Conservation (phyloP, 2,888 invertebrate species). For the Sisyra nigra region DNA sequence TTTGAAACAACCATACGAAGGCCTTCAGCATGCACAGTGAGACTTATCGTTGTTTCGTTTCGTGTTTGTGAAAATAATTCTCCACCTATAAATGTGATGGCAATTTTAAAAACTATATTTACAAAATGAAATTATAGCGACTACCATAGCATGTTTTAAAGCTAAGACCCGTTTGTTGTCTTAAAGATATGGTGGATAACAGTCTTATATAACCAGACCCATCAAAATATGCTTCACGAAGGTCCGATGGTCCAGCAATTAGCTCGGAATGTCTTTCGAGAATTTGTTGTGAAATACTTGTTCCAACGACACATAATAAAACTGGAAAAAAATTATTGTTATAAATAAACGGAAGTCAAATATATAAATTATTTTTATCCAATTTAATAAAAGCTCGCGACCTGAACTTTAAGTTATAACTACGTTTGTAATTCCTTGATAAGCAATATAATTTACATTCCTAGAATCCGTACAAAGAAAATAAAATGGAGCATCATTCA, state of each 20-base stretch:
- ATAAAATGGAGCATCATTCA: too few species aligned
- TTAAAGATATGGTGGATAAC: slow-evolving; percentile 54
- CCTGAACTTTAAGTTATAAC: not conserved
- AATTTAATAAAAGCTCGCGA: too few species aligned
- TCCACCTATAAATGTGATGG: slow-evolving; percentile 34
- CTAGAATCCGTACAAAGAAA: too few species aligned
- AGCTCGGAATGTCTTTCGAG: not conserved
- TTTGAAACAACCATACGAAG: slow-evolving; percentile 31
- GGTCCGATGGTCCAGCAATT: slow-evolving; percentile 28
- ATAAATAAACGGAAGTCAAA: not conserved
- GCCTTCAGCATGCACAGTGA: slow-evolving; percentile 27
- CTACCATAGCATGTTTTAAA: slow-evolving; percentile 59
- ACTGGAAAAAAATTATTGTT: not conserved
- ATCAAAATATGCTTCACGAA: slow-evolving; percentile 72
- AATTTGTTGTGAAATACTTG: not conserved
- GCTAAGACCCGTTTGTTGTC: slow-evolving; percentile 66
- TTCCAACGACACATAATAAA: not conserved
- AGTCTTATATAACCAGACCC: slow-evolving; percentile 62
- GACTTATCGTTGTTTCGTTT: slow-evolving; percentile 27
- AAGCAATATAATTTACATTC: too few species aligned
- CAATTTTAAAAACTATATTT: not conserved
- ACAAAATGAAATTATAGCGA: not conserved
- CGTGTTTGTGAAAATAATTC: slow-evolving; percentile 50
- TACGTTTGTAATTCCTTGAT: too few species aligned
- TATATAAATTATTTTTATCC: too few species aligned